A percentile compares a stretch with the other conserved stretches of the same genome.
Conservation (phyloP, 2,797 vertebrate species). For the Acrossocheilus fasciatus region DNA sequence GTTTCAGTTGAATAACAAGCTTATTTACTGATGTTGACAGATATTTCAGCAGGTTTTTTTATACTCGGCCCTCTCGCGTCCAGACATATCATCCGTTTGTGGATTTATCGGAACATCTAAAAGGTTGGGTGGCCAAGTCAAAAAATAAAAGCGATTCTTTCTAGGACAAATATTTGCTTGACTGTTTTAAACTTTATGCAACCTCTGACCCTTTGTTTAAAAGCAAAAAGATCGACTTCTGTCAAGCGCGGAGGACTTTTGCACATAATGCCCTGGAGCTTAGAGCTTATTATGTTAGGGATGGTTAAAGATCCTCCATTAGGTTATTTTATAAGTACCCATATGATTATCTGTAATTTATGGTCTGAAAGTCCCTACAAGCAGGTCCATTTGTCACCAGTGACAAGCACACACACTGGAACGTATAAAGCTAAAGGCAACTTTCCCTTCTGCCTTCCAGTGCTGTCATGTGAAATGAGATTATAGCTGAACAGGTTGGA, state of each 20-base stretch:
- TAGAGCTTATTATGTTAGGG: conserved; percentile 44
- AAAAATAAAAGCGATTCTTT: background rate
- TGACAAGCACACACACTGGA: conserved; percentile 61
- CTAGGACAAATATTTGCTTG: background rate
- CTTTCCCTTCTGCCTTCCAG: conserved; percentile 53
- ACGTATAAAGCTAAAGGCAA: conserved; percentile 59
- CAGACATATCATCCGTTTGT: background rate
- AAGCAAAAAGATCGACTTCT: background rate
- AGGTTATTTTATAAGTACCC: conserved; percentile 61
- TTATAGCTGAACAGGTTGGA: conserved; percentile 55
- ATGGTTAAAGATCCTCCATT: conserved; percentile 60
- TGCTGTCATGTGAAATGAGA: conserved; percentile 53
- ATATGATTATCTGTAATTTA: conserved; percentile 65
- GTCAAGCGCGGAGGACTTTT: conserved; percentile 7
- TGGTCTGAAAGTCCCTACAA: conserved; percentile 55
- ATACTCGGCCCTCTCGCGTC: background rate
- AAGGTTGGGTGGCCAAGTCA: background rate
- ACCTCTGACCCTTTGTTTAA: conserved; percentile 23
- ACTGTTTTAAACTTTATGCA: background rate
- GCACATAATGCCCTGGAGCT: conserved; percentile 40
- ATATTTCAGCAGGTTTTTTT: background rate
- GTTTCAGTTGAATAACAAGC: background rate
- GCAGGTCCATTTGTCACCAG: conserved; percentile 59
- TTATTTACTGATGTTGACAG: background rate
- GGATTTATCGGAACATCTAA: background rate